phyloP scores from a whole-genome alignment of 2,113 vertebrate species.

The Seriola rivoliana region DNA sequence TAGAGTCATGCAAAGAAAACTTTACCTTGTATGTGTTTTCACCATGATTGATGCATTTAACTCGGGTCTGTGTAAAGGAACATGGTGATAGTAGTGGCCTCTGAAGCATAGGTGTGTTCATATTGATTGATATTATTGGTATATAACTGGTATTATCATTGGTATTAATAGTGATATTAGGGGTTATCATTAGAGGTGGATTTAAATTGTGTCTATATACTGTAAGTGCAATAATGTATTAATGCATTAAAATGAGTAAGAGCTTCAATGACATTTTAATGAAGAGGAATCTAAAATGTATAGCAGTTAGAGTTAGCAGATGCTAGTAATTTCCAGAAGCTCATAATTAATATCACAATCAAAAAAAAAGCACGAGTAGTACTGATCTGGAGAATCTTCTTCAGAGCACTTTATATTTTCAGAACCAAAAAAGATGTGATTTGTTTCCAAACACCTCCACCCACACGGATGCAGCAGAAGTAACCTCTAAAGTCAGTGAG shows the following conservation, averaged over 20 bases:
- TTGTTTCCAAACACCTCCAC: slow-evolving; percentile 53
- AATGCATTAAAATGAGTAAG: neutral
- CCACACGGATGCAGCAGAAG: slow-evolving; percentile 57
- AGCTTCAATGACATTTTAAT: neutral
- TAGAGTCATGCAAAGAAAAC: neutral
- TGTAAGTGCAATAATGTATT: neutral
- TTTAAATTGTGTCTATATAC: neutral
- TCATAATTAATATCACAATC: neutral
- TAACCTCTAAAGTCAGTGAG: slow-evolving; percentile 69
- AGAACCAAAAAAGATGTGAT: slow-evolving; percentile 27
- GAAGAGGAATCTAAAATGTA: neutral
- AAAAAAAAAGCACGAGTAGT: neutral
- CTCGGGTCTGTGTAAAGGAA: neutral
- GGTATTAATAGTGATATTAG: too few relatives aligned
- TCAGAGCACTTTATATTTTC: neutral
- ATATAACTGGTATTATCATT: too few relatives aligned
- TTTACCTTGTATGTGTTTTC: slow-evolving; percentile 16
- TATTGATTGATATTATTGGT: neutral
- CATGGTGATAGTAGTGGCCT: neutral
- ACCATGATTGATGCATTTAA: too few relatives aligned
- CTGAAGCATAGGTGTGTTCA: neutral
- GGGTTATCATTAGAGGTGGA: too few relatives aligned
- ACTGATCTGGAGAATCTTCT: neutral
- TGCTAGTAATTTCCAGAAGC: neutral
- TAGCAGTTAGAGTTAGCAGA: neutral